Evolutionary conservation across 2,888 invertebrate genomes (phyloP).

Genomic region (Mythimna pallens): DNA sequence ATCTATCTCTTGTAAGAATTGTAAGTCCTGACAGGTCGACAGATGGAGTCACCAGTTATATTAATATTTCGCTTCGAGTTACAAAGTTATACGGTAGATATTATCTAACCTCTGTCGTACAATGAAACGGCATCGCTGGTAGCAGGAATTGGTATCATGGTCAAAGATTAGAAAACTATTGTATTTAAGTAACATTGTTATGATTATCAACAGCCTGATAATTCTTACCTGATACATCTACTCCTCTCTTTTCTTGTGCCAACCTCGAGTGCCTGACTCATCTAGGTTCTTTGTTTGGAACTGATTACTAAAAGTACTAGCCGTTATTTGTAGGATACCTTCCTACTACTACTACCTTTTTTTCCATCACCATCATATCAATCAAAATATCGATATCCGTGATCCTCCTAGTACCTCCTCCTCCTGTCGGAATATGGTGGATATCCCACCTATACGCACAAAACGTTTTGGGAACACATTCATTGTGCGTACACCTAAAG

Average conservation of each 20-base stretch:
- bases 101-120: no score
- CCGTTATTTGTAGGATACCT: no score
- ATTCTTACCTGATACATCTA: background rate
- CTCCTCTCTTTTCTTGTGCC: no score
- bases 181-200: background rate
- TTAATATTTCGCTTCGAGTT: background rate
- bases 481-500: no score
- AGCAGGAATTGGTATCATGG: background rate
- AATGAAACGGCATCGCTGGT: no score
- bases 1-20: background rate
- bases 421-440: no score
- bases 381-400: no score
- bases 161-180: background rate
- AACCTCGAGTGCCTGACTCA: background rate
- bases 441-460: no score
- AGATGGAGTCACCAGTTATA: slow-evolving; percentile 44
- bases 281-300: background rate
- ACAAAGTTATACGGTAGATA: background rate
- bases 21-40: background rate
- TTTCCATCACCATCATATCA: background rate
- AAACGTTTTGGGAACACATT: background rate
- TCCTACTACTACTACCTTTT: background rate
- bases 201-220: background rate
- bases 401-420: no score
- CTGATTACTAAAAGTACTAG: no score